These are phyloP conservation scores for Germaria angustata DNA, from an alignment of 2,888 invertebrate species.

Conservation along the genomic window DNA sequence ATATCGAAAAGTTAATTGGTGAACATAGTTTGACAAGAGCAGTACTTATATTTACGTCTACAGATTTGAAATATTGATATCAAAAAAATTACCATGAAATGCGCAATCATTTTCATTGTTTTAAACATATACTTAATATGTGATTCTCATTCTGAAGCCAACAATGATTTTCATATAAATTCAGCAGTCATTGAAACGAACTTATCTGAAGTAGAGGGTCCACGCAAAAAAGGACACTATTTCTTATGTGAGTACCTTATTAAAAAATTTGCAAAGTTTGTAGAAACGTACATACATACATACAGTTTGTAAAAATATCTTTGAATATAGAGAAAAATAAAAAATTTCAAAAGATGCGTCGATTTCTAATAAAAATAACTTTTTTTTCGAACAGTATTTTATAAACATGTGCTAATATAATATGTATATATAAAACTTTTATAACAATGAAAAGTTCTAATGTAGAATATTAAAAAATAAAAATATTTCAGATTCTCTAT, in stretches of 20 bases:
- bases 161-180: not conserved
- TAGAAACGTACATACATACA: too few relatives aligned
- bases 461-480: too few relatives aligned
- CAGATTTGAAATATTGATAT: not conserved
- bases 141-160: conserved; percentile 6
- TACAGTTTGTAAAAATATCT: too few relatives aligned
- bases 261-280: too few relatives aligned
- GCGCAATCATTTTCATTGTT: conserved; percentile 2
- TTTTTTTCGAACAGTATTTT: too few relatives aligned
- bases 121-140: conserved; percentile 18
- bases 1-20: conserved; percentile 28
- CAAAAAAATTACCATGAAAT: conserved; percentile 2
- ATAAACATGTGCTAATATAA: too few relatives aligned
- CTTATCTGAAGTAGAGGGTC: conserved; percentile 6
- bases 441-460: too few relatives aligned
- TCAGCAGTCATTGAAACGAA: not conserved
- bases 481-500: too few relatives aligned
- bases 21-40: not conserved
- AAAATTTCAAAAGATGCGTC: too few relatives aligned
- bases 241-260: conserved; percentile 55
- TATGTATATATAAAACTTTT: too few relatives aligned
- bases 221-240: conserved; percentile 50
- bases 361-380: too few relatives aligned
- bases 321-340: too few relatives aligned
- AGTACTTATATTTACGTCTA: not conserved